Evolutionary conservation across 1,140 invertebrate genomes (phyloP).

Genomic region (Aphelenchoides fujianensis): DNA sequence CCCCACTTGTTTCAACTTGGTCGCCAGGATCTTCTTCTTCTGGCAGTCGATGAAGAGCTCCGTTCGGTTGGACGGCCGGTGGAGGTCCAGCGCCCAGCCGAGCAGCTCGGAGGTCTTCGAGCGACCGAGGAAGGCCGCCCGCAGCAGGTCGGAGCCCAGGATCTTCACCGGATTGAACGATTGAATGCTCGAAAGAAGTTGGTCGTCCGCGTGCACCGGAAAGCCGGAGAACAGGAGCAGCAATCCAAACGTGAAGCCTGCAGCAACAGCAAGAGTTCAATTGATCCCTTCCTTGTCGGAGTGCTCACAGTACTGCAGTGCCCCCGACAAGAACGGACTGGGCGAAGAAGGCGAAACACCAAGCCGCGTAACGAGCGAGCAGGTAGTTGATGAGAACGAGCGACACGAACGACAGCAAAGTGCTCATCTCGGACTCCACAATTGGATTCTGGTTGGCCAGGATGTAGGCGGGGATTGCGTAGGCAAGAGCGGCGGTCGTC

Average conservation of each 20-base stretch:
- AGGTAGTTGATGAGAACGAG: conserved; percentile 28
- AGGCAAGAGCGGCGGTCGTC: conserved; percentile 18
- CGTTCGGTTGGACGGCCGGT: background rate
- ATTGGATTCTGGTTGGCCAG: conserved; percentile 36
- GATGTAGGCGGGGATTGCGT: conserved; percentile 28
- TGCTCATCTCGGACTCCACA: conserved; percentile 24
- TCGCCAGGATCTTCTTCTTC: conserved; percentile 29
- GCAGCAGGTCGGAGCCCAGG: conserved; percentile 15
- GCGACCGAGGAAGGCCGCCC: background rate
- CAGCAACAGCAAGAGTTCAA: conserved; percentile 21
- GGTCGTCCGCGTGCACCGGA: conserved; percentile 34
- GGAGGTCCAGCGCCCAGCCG: background rate
- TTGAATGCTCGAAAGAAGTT: conserved; percentile 8
- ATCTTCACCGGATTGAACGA: conserved; percentile 27
- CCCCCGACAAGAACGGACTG: background rate
- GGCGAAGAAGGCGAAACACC: conserved; percentile 29
- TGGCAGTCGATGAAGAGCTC: conserved; percentile 29
- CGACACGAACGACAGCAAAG: conserved; percentile 19
- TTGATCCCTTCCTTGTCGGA: conserved; percentile 19
- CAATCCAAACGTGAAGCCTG: conserved; percentile 9
- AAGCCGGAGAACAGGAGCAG: conserved; percentile 32
- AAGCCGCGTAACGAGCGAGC: conserved; percentile 28
- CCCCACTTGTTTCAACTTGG: conserved; percentile 25
- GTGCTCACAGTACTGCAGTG: conserved; percentile 20
- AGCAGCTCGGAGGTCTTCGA: conserved; percentile 5